Evolutionary conservation across 2,888 invertebrate genomes (phyloP).

Genomic region (Gisinianus flammeolus): DNA sequence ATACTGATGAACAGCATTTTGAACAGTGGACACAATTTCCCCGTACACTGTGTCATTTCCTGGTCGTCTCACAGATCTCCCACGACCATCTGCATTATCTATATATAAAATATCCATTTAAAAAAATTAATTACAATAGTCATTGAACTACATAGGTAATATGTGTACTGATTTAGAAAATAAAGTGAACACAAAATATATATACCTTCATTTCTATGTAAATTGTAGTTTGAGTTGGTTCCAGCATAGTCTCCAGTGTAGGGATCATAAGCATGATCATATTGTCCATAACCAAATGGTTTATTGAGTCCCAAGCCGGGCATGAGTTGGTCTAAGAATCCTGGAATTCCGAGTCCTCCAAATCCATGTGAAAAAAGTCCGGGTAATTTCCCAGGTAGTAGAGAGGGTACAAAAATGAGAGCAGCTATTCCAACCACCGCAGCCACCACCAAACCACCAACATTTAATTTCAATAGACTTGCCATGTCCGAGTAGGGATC

Average conservation of each 20-base stretch:
- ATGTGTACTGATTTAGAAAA: no score
- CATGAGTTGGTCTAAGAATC: conserved; percentile 33
- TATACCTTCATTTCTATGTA: conserved; percentile 13
- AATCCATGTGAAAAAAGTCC: conserved; percentile 25
- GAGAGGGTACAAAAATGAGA: conserved; percentile 39
- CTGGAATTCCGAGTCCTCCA: conserved; percentile 26
- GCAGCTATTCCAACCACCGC: conserved; percentile 53
- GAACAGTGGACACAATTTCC: conserved; percentile 7
- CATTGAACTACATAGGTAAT: no score
- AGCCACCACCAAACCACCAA: conserved; percentile 51
- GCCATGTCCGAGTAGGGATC: conserved; percentile 41
- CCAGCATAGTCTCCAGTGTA: conserved; percentile 21
- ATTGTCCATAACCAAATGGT: conserved; percentile 42
- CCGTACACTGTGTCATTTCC: conserved; percentile 14
- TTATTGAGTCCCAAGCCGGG: conserved; percentile 37
- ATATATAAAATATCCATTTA: background rate
- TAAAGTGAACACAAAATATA: background rate
- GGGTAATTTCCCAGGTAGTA: conserved; percentile 38
- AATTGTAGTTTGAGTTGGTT: background rate
- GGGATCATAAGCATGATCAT: conserved; percentile 27
- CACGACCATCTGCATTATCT: conserved; percentile 15
- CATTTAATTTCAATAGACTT: conserved; percentile 52
- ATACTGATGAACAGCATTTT: conserved; percentile 18
- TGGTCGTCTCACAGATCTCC: conserved; percentile 12
- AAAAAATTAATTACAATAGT: background rate